Evolutionary conservation across 2,113 vertebrate species (phyloP), one percentile per base, ranked within the genome.

Genomic region (Dunckerocampus dactyliophorus): DNA sequence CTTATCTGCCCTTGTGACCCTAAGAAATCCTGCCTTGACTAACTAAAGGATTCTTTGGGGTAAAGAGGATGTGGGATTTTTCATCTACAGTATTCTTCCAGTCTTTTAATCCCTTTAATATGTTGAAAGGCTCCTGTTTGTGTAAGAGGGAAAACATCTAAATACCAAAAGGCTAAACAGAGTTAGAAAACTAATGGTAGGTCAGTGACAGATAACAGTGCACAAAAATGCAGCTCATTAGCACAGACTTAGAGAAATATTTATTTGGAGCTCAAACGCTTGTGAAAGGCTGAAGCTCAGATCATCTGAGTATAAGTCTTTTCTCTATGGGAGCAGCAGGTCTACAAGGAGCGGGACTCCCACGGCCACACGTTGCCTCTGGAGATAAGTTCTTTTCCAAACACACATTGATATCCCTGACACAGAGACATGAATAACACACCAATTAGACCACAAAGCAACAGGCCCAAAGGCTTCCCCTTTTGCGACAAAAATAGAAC

Each of bases 371-470:
- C 31, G n/a, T 55, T 62, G 62, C 74, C 78, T 72, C 79, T 66
- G 37, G 73, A 82, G 82, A 88, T 81, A 80, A 85, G 58, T 64
- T 79, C 51, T 63, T 66, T 69, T 60, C 67, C 71, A 74, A 75
- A 79, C 67, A 74, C n/a, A 67, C 50, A 54, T 51, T 47, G 53
- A 69, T 69, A 83, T 85, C 67, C 80, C 73, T 70, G 78, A 71
- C 76, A 83, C 74, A 62, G 67, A 72, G 69, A 62, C 53, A 58
- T 80, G 79, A 84, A 84, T 79, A 86, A 81, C 75, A 76, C 66
- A 67, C 85, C 80, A 87, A 88, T 88, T 88, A 87, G 77, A 71
- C 42, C 50, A 67, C 77, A 67, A 82, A 77, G 63, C 69, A 68
- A 55, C 65, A 62, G 66, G 50, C 75, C 64, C 74, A 22, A 55